Percentiles rank a stretch among this genome's conserved stretches.
These are phyloP conservation scores for Oreortyx pictus DNA, from an alignment of 2,797 vertebrate genomes.

Conservation along the genomic window DNA sequence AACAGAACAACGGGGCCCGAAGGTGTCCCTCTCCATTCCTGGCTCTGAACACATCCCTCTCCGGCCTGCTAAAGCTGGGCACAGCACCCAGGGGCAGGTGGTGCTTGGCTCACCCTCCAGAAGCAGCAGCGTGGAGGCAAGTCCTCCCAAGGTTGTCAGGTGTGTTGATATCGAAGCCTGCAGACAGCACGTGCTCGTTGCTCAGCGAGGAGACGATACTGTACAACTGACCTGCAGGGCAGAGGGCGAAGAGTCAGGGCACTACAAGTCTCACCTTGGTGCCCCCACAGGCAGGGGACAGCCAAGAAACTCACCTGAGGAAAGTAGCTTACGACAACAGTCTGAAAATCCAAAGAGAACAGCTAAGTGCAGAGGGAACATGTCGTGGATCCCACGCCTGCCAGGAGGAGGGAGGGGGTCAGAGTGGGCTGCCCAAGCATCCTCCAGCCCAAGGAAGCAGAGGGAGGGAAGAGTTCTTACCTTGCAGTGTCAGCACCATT, in stretches of 20 bases:
- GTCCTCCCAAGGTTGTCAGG: slow-evolving; percentile 97
- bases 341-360: slow-evolving; percentile 98
- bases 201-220: slow-evolving; percentile 99
- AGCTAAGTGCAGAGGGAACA: slow-evolving; percentile 97
- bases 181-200: slow-evolving; percentile 95
- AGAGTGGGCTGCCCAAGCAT: accelerated
- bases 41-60: neutral
- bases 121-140: slow-evolving; percentile 98
- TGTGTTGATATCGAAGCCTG: slow-evolving; percentile 98
- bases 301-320: slow-evolving; percentile 86
- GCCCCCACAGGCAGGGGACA: accelerated
- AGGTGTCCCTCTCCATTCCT: neutral
- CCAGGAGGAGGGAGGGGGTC: neutral
- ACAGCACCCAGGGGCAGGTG: neutral
- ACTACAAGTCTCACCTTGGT: accelerated
- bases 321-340: slow-evolving; percentile 99
- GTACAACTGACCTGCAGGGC: slow-evolving; percentile 93
- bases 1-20: neutral
- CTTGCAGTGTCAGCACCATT: slow-evolving; percentile 97
- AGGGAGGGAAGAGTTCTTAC: slow-evolving; percentile 62
- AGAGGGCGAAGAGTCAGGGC: neutral
- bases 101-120: slow-evolving; percentile 87
- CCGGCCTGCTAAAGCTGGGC: neutral
- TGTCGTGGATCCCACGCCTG: slow-evolving; percentile 94
- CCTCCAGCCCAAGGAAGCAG: neutral